phyloP scores from a whole-genome alignment of 2,797 vertebrate genomes.

The Pithecia hirsuta region DNA sequence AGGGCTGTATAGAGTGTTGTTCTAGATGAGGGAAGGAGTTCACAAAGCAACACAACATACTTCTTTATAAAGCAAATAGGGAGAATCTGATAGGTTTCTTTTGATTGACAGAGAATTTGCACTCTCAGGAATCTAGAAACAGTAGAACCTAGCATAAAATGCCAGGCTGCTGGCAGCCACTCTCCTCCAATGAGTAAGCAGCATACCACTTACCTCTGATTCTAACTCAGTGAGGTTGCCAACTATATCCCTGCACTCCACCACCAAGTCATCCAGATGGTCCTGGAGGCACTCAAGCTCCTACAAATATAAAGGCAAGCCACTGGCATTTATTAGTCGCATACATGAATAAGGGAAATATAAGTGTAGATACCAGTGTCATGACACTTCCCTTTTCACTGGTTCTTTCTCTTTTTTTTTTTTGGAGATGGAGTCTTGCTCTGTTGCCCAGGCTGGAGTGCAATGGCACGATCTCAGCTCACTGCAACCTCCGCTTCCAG shows the following conservation, averaged over 20 bases:
- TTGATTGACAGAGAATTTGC: neutral
- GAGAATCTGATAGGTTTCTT: neutral
- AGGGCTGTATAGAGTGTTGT: neutral
- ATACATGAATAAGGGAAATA: neutral
- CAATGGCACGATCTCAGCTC: too few relatives aligned
- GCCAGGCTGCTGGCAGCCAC: neutral
- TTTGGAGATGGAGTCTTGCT: too few relatives aligned
- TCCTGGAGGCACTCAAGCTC: conserved; percentile 98
- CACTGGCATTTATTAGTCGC: neutral
- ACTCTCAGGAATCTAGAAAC: neutral
- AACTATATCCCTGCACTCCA: conserved; percentile 93
- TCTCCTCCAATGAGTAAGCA: neutral
- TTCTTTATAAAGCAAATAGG: neutral
- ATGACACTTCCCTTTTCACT: neutral
- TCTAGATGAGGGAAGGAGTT: neutral
- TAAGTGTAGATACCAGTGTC: neutral
- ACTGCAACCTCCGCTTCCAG: too few relatives aligned
- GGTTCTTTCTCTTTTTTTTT: neutral
- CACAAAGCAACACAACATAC: neutral
- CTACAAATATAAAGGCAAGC: conserved; percentile 78
- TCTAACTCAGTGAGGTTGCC: conserved; percentile 96
- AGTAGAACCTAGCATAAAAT: neutral
- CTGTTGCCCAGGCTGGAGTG: too few relatives aligned
- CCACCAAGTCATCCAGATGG: conserved; percentile 93
- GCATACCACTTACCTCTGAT: conserved; percentile 90